Conservation (phyloP, 2,113 vertebrate species). For the Fregetta grallaria region DNA sequence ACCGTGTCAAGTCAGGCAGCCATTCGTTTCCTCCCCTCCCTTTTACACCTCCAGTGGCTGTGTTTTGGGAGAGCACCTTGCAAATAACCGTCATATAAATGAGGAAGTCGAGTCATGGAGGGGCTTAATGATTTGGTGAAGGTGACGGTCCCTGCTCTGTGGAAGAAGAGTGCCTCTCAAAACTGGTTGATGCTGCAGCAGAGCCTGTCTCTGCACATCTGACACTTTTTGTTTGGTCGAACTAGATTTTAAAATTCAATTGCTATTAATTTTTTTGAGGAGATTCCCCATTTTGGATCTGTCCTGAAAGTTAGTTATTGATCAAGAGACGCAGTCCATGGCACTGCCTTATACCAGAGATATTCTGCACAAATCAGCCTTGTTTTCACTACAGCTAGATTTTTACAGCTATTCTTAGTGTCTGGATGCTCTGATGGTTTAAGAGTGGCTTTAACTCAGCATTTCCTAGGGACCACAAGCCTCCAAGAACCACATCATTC, state of each 20-base stretch:
- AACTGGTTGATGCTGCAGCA: neutral
- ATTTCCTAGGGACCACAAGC: neutral
- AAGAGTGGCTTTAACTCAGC: slow-evolving; percentile 35
- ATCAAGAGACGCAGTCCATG: neutral
- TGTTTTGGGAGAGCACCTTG: slow-evolving; percentile 1
- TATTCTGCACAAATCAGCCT: neutral
- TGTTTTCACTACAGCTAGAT: neutral
- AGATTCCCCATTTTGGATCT: neutral
- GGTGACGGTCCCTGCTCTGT: neutral
- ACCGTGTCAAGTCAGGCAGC: neutral
- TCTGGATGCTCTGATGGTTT: slow-evolving; percentile 11
- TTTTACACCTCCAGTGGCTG: neutral
- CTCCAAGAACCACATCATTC: neutral
- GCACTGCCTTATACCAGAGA: neutral
- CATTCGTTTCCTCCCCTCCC: neutral
- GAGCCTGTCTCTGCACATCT: neutral
- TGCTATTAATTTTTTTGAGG: neutral
- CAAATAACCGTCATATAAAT: neutral
- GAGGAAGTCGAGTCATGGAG: neutral
- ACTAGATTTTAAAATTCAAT: neutral
- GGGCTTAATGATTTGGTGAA: neutral
- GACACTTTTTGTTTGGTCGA: neutral
- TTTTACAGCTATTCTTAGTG: slow-evolving; percentile 25
- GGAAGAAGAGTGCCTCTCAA: neutral
- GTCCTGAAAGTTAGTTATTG: neutral